Conservation (phyloP, 2,888 invertebrate genomes). For the Drosophila emarginata region DNA sequence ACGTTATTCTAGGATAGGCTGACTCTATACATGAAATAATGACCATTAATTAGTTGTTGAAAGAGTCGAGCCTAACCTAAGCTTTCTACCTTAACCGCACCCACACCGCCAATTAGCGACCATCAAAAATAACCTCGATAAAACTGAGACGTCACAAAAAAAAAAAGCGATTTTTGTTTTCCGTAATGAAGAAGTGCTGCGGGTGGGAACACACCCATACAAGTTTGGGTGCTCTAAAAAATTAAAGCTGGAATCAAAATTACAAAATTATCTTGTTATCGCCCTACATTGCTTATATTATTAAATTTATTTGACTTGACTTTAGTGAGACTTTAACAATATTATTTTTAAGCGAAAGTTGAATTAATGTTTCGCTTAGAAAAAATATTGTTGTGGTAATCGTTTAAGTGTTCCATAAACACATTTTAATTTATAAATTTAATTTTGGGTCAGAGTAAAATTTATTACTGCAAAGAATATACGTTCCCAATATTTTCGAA, state of each 20-base stretch:
- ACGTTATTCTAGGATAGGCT: conserved; percentile 53
- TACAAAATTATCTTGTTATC: too few relatives aligned
- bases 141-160: conserved; percentile 58
- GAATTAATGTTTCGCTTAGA: too few relatives aligned
- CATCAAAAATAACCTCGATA: conserved; percentile 58
- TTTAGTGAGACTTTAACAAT: too few relatives aligned
- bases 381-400: too few relatives aligned
- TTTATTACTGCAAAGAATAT: too few relatives aligned
- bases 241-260: neutral
- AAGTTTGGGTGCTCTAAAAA: neutral
- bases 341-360: too few relatives aligned
- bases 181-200: neutral
- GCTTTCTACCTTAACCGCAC: conserved; percentile 24
- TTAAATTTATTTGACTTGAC: too few relatives aligned
- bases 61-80: conserved; percentile 23
- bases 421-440: too few relatives aligned
- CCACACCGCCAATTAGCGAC: conserved; percentile 58
- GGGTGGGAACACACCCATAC: neutral
- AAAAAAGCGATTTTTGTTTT: conserved; percentile 50
- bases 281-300: too few relatives aligned
- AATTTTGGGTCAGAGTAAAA: too few relatives aligned
- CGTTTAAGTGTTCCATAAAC: too few relatives aligned
- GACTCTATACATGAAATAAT: conserved; percentile 61
- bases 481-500: too few relatives aligned
- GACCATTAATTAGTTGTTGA: conserved; percentile 68